Base-by-base conservation (phyloP, 2,888 invertebrate genomes). In the Mimas tiliae region DNA sequence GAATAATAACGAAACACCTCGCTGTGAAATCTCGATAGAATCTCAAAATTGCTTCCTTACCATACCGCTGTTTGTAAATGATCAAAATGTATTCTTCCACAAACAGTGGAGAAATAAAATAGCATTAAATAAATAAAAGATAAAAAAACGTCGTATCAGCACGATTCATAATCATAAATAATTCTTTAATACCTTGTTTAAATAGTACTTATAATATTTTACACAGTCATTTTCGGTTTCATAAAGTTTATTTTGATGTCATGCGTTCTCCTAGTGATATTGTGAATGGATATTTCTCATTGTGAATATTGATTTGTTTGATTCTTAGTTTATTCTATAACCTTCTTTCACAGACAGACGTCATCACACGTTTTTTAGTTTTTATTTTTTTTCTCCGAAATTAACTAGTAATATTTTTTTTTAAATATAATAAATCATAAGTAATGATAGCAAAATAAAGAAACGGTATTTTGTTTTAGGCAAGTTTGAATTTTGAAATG, bases 21-120 rank as follows among this genome's bases (percentile, higher is more conserved):
- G 6, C 19, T 16, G 11, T 6, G 19, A 42, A 58, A 58, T 42
- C 58, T 58, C 58, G 16, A 19, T 42, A 38, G 58, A 58, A 58
- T 58, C 58, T 58, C 58, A 42, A 12, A 42, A 58, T n/a, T 19
- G 58, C 38, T 42, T 58, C 11, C 50, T 50, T 19, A 11, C 34
- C 9, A 42, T 16, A 4, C 34, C 9, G 11, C 1, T 55, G 34
- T 58, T 42, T 42, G 42, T 14, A 42, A 38, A 38, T 19, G 12
- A 42, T 58, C 16, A 19, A 58, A 42, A 58, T 19, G 19, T 38
- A 38, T 12, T 58, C 55, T 16, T 55, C 19, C 42, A 16, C 19
- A 3, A 38, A 21, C 0, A 16, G 19, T 38, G 42, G 16, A 16
- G 7, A 55, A 19, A 42, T n/a, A 11, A 42, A 42, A 21, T 12